These are phyloP conservation scores for Phrynocephalus vlangalii DNA, from an alignment of 2,797 vertebrate species.

Conservation along the genomic window DNA sequence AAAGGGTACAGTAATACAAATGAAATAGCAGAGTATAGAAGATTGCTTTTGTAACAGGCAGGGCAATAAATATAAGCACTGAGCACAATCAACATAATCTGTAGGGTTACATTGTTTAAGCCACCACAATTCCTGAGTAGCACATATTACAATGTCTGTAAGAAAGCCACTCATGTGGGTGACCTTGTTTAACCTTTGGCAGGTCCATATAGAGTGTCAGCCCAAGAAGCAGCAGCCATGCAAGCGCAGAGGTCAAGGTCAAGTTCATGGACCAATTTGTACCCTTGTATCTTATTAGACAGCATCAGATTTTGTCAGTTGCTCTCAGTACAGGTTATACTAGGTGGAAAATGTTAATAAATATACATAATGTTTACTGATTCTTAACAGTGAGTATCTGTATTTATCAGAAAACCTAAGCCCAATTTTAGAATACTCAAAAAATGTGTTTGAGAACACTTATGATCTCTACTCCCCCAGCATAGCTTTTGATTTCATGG, in stretches of 20 bases:
- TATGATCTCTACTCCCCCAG: neutral
- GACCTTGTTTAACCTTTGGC: neutral
- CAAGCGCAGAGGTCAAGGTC: neutral
- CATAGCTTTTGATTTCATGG: neutral
- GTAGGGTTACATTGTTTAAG: neutral
- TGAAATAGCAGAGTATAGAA: neutral
- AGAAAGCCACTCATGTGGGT: neutral
- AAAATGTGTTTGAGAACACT: neutral
- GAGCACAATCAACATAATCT: neutral
- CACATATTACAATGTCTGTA: neutral
- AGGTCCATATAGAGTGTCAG: neutral
- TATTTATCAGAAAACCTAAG: neutral
- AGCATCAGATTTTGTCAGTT: neutral
- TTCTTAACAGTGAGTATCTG: neutral
- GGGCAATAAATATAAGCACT: neutral
- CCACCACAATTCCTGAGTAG: neutral
- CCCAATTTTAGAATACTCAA: neutral
- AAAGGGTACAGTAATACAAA: neutral
- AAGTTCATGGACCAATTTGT: neutral
- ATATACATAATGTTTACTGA: neutral
- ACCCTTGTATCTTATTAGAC: neutral
- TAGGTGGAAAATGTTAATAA: neutral
- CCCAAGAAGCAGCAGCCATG: neutral
- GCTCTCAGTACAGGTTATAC: neutral
- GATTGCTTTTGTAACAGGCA: neutral